Percentiles rank a stretch among this genome's conserved stretches.
Evolutionary conservation across 1,140 invertebrate species (phyloP).

Genomic region (Oppia nitens): DNA sequence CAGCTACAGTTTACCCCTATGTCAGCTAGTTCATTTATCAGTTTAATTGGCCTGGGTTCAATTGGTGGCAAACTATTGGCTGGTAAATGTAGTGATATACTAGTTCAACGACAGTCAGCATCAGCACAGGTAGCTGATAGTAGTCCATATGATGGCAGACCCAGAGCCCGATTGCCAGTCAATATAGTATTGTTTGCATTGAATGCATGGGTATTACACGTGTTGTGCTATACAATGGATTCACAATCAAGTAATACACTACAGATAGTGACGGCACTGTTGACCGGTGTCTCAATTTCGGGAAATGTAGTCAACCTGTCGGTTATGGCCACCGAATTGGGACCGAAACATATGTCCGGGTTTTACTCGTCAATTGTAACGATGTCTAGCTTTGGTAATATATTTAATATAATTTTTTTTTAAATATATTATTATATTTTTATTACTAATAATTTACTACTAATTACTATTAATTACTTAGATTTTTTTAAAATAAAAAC

Average conservation of each 20-base stretch:
- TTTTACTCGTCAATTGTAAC: neutral
- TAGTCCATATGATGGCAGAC: no score
- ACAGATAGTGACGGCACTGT: neutral
- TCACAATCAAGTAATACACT: neutral
- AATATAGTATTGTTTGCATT: neutral
- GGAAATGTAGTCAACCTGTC: conserved; percentile 5
- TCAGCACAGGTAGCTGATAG: neutral
- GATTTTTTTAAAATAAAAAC: no score
- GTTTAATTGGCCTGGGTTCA: neutral
- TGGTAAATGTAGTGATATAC: neutral
- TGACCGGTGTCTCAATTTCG: neutral
- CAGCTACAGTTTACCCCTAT: neutral
- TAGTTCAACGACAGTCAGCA: neutral
- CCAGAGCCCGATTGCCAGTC: neutral
- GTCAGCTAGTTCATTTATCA: neutral
- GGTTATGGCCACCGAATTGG: conserved; percentile 7
- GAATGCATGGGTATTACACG: neutral
- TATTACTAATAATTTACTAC: no score
- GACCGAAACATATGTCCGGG: neutral
- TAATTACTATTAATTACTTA: no score
- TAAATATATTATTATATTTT: no score
- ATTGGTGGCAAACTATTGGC: conserved; percentile 7
- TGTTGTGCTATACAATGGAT: neutral
- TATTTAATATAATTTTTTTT: no score
- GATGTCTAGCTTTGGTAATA: no score